phyloP scores from a whole-genome alignment of 2,888 invertebrate genomes.

The Lithophane semibrunnea region DNA sequence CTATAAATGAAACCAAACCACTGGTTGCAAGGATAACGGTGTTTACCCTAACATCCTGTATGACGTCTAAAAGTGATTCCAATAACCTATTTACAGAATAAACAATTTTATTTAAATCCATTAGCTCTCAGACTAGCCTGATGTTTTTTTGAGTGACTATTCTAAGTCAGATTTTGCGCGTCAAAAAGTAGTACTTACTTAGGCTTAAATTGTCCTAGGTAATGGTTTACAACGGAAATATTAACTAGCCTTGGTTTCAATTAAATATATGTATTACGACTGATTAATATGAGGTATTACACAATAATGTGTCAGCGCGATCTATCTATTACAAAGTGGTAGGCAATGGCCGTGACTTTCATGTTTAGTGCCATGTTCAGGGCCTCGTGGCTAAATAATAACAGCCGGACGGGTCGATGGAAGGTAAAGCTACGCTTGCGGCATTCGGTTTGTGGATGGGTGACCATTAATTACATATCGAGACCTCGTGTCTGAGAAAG shows the following conservation, averaged over 20 bases:
- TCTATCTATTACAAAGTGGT: not conserved
- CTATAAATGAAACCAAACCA: no score
- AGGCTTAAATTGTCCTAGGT: not conserved
- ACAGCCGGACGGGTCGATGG: not conserved
- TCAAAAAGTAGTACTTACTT: not conserved
- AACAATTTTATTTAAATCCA: no score
- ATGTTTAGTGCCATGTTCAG: not conserved
- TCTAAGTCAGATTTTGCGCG: not conserved
- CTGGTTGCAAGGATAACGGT: no score
- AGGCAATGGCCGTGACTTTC: not conserved
- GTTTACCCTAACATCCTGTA: no score
- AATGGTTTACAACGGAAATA: not conserved
- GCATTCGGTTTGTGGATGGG: not conserved
- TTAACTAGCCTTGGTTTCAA: not conserved
- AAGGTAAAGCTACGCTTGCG: not conserved
- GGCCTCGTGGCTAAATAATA: not conserved
- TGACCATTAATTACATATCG: not conserved
- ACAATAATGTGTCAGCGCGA: no score
- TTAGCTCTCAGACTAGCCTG: no score
- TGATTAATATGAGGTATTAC: no score
- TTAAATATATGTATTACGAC: no score
- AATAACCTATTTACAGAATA: no score
- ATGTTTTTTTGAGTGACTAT: not conserved
- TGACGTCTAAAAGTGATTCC: no score
- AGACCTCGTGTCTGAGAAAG: not conserved